These are phyloP conservation scores for Chrysolina americana DNA, from an alignment of 2,888 invertebrate species.

Conservation along the genomic window DNA sequence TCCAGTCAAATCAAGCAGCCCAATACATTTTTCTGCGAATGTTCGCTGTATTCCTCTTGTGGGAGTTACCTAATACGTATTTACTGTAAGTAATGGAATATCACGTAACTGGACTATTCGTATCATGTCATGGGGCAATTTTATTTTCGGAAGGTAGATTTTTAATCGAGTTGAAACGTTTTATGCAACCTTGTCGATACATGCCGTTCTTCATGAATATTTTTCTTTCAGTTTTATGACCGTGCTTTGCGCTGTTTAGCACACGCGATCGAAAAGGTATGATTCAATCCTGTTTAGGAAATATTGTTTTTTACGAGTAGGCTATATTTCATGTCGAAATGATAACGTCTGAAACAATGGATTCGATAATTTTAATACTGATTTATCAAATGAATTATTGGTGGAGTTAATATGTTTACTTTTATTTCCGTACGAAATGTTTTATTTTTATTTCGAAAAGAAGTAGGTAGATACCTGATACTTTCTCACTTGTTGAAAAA, in stretches of 20 bases:
- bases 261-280: constrained; percentile 9
- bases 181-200: not conserved
- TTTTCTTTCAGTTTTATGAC: not conserved
- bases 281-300: not conserved
- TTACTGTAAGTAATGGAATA: not conserved
- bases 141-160: not conserved
- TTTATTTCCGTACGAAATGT: too few relatives aligned
- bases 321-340: not conserved
- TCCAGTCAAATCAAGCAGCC: too few relatives aligned
- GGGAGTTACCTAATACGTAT: not conserved
- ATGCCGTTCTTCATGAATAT: not conserved
- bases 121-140: constrained; percentile 5
- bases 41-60: not conserved
- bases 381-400: too few relatives aligned
- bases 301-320: not conserved
- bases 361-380: not conserved
- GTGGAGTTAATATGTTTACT: not conserved
- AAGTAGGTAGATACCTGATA: too few relatives aligned
- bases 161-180: not conserved
- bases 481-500: too few relatives aligned
- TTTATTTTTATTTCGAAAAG: too few relatives aligned
- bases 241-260: constrained; percentile 3
- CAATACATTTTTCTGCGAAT: too few relatives aligned
- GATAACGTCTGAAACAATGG: not conserved
- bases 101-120: not conserved